A percentile compares a stretch with the other conserved stretches of the same genome.
phyloP scores from a whole-genome alignment of 2,113 vertebrate species.

The Cyanoderma ruficeps region DNA sequence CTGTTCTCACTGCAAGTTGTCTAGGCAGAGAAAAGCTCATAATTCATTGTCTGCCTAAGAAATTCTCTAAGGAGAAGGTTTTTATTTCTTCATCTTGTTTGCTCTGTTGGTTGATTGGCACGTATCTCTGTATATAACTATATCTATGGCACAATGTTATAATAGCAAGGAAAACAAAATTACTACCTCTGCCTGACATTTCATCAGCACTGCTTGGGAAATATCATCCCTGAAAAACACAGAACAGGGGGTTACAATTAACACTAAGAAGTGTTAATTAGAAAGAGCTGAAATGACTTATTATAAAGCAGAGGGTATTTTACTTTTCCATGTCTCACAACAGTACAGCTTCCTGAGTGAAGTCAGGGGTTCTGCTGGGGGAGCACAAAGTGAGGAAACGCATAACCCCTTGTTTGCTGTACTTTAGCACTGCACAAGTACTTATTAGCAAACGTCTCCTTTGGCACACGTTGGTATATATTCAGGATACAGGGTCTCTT shows the following conservation, averaged over 20 bases:
- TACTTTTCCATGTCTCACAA: constrained; percentile 43
- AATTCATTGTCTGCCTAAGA: constrained; percentile 41
- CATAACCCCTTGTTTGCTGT: constrained; percentile 12
- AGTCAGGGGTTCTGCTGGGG: background rate
- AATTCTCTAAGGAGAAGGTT: constrained; percentile 37
- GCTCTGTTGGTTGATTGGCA: constrained; percentile 57
- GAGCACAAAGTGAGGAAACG: constrained; percentile 27
- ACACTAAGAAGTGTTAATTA: constrained; percentile 73
- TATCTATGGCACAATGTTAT: constrained; percentile 67
- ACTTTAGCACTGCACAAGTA: background rate
- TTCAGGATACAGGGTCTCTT: constrained; percentile 16
- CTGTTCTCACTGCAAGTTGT: background rate
- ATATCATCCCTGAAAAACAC: constrained; percentile 62
- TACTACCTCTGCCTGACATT: constrained; percentile 64
- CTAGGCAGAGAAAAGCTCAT: constrained; percentile 13
- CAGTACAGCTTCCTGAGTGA: constrained; percentile 33
- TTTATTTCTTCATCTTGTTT: constrained; percentile 58
- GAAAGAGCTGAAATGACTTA: constrained; percentile 44
- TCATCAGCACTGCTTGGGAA: constrained; percentile 60
- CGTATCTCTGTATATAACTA: constrained; percentile 64
- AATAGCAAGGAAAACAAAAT: constrained; percentile 68
- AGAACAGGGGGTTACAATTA: constrained; percentile 69
- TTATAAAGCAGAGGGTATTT: constrained; percentile 53
- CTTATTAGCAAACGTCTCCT: constrained; percentile 20
- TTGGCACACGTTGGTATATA: background rate